Percentiles rank a stretch among this genome's conserved stretches.
Evolutionary conservation across 2,888 invertebrate species (phyloP).

Genomic region (Tachystola acroxantha): DNA sequence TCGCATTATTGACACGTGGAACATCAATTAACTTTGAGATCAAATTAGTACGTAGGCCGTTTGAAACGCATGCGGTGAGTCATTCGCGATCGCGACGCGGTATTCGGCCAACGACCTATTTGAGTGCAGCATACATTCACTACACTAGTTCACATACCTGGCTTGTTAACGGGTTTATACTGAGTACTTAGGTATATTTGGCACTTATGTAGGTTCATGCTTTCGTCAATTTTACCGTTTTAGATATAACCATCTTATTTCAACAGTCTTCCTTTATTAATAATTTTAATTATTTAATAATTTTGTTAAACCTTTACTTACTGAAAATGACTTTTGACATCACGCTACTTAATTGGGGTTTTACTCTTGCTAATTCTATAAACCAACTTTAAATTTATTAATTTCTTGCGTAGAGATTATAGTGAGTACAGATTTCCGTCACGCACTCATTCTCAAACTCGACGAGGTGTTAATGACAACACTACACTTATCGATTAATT

Average conservation of each 20-base stretch:
- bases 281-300: too few species aligned
- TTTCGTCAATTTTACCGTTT: too few species aligned
- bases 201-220: too few species aligned
- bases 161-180: too few species aligned
- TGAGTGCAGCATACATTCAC: conserved; percentile 33
- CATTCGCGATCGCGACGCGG: conserved; percentile 40
- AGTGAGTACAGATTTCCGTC: conserved; percentile 8
- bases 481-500: background rate
- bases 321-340: too few species aligned
- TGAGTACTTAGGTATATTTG: too few species aligned
- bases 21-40: conserved; percentile 23
- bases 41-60: conserved; percentile 44
- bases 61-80: conserved; percentile 51
- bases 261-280: too few species aligned
- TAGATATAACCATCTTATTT: too few species aligned
- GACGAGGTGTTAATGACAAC: background rate
- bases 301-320: too few species aligned
- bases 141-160: conserved; percentile 18
- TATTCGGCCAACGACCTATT: conserved; percentile 73
- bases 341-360: too few species aligned
- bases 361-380: too few species aligned
- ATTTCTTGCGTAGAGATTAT: conserved; percentile 12
- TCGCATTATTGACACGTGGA: background rate
- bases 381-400: too few species aligned
- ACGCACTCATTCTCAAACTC: conserved; percentile 2